Percentiles rank a stretch among this genome's conserved stretches.
Evolutionary conservation across 2,113 vertebrate genomes (phyloP).

Genomic region (Cyprinodon brontotheroides): DNA sequence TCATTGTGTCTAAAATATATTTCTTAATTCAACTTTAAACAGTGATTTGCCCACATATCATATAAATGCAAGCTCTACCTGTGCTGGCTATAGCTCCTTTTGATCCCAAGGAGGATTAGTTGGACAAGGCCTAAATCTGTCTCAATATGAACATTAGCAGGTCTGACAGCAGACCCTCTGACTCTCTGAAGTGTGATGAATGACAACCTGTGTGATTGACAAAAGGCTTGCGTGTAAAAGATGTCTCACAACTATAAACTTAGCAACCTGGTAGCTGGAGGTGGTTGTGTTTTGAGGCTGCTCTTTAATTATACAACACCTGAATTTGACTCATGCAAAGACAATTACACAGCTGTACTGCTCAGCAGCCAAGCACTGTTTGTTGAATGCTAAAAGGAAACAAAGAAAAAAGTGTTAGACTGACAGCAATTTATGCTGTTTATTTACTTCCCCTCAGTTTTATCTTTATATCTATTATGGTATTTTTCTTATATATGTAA

Average conservation of each 20-base stretch:
- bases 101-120: constrained; percentile 8
- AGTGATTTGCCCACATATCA: constrained; percentile 14
- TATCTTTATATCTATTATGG: background rate
- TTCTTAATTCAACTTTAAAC: constrained; percentile 25
- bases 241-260: constrained; percentile 65
- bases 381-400: constrained; percentile 17
- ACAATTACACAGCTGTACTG: constrained; percentile 70
- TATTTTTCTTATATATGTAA: background rate
- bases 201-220: constrained; percentile 51
- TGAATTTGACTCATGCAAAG: constrained; percentile 73
- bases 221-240: constrained; percentile 75
- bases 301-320: constrained; percentile 77
- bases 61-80: constrained; percentile 31
- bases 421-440: background rate
- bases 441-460: background rate
- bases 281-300: constrained; percentile 52
- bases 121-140: constrained; percentile 44
- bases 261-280: constrained; percentile 61
- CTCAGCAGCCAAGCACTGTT: constrained; percentile 27
- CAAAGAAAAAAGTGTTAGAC: constrained; percentile 17
- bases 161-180: constrained; percentile 45
- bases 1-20: constrained; percentile 10
- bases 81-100: background rate
- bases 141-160: constrained; percentile 40
- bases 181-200: constrained; percentile 46